These are phyloP conservation scores for Gymnoscopelus microlampas DNA, from an alignment of 2,797 vertebrate genomes.

Conservation along the genomic window DNA sequence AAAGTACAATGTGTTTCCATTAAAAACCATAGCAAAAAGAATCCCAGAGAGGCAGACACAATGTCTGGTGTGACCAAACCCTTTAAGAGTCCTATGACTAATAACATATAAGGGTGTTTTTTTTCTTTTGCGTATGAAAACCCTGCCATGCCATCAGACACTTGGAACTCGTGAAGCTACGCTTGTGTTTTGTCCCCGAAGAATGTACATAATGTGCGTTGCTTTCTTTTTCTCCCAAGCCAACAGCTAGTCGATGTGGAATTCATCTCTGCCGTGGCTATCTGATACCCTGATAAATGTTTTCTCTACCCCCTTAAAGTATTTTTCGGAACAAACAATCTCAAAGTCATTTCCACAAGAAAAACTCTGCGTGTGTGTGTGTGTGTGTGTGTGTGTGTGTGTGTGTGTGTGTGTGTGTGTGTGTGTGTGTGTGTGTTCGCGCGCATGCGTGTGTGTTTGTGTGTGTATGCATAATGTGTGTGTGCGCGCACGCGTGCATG, in stretches of 20 bases:
- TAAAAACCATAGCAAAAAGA: too few species aligned
- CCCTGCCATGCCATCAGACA: too few species aligned
- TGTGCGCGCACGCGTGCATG: not conserved
- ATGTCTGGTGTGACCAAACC: too few species aligned
- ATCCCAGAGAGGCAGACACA: too few species aligned
- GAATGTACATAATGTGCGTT: conserved; percentile 17
- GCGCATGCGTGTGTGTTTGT: not conserved
- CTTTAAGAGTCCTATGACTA: too few species aligned
- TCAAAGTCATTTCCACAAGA: conserved; percentile 68
- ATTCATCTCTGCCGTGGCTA: conserved; percentile 54
- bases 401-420: not conserved
- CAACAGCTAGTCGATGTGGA: conserved; percentile 43
- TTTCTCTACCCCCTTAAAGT: conserved; percentile 50
- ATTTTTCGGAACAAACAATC: conserved; percentile 53
- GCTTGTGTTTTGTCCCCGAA: too few species aligned
- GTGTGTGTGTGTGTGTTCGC: conserved; percentile 24
- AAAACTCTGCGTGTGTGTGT: conserved; percentile 20
- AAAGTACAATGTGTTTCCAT: too few species aligned
- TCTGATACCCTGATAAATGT: conserved; percentile 64
- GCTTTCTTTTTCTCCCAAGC: too few species aligned
- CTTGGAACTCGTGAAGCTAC: too few species aligned
- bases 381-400: not conserved
- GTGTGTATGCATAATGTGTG: conserved; percentile 22
- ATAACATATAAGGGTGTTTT: too few species aligned
- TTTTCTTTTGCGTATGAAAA: too few species aligned